Evolutionary conservation across 2,113 vertebrate genomes (phyloP), one percentile per base, ranked within the genome.

Genomic region (Dunckerocampus dactyliophorus): DNA sequence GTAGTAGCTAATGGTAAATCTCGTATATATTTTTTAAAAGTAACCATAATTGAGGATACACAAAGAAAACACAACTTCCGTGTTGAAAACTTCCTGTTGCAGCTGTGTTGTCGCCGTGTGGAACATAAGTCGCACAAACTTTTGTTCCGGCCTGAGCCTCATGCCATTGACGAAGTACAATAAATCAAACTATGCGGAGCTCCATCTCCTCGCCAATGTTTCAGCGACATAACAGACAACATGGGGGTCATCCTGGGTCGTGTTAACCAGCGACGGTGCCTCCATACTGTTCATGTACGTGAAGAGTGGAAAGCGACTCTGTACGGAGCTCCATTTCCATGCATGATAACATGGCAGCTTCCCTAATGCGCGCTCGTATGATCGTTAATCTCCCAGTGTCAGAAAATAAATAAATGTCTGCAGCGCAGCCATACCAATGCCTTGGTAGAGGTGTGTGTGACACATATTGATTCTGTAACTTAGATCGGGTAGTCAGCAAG

Each of bases 21-120:
- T 24, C 13, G 78, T 77, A 52, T 66, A 63, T 81, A 78, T 85
- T 90, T 88, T 85, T 65, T 74, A 82, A 82, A 87, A 81, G 86
- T 84, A 87, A 88, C 79, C 84, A 78, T 85, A 90, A 89, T 89
- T 79, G 81, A 82, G 86, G 83, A 89, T 89, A 91, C 91, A 92
- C 91, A 91, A 92, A 92, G 90, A 90, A 88, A 90, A 89, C 72
- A 89, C 85, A 90, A 91, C 89, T 92, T 91, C 90, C 91, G 89
- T 83, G 54, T 89, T 65, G 19, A 43, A 64, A 72, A 82, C 85
- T 92, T 92, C 91, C 91, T 86, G 91, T 91, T 87, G 88, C 87
- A 86, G 71, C 82, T 63, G 69, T 39, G 67, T 65, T 61, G 21
- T 47, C 69, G 76, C 82, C 90, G 89, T 84, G 77, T 70, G 77